phyloP scores from a whole-genome alignment of 2,113 vertebrate genomes.

The Myrmecophaga tridactyla region DNA sequence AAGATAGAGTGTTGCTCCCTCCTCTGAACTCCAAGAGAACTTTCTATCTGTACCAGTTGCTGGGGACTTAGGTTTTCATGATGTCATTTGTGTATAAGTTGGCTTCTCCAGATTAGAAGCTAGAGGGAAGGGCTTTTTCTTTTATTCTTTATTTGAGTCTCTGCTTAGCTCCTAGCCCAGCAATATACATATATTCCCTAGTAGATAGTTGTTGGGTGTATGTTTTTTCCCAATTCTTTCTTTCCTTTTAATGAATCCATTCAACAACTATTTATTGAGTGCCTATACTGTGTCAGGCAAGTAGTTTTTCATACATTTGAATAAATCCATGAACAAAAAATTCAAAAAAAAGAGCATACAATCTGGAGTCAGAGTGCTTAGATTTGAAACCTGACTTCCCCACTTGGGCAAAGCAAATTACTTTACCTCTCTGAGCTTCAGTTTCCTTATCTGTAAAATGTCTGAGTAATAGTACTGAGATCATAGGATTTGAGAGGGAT shows the following conservation, averaged over 20 bases:
- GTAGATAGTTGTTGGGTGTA: neutral
- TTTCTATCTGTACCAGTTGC: neutral
- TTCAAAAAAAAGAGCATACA: neutral
- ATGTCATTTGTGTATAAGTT: neutral
- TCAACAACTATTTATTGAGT: conserved; percentile 10
- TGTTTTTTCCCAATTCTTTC: neutral
- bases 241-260: neutral
- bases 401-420: neutral
- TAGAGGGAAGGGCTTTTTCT: neutral
- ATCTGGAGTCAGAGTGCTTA: neutral
- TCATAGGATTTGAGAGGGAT: neutral
- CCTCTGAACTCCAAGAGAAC: neutral
- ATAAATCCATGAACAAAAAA: neutral
- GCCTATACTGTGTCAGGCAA: neutral
- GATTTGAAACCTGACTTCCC: neutral
- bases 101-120: neutral
- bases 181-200: neutral
- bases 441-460: neutral
- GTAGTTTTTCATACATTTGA: neutral
- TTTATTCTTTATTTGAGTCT: neutral
- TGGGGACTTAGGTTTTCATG: neutral
- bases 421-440: neutral
- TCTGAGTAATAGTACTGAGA: neutral
- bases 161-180: neutral
- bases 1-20: neutral